Evolutionary conservation across 1,140 invertebrate species (phyloP).

Genomic region (Heterodera schachtii): DNA sequence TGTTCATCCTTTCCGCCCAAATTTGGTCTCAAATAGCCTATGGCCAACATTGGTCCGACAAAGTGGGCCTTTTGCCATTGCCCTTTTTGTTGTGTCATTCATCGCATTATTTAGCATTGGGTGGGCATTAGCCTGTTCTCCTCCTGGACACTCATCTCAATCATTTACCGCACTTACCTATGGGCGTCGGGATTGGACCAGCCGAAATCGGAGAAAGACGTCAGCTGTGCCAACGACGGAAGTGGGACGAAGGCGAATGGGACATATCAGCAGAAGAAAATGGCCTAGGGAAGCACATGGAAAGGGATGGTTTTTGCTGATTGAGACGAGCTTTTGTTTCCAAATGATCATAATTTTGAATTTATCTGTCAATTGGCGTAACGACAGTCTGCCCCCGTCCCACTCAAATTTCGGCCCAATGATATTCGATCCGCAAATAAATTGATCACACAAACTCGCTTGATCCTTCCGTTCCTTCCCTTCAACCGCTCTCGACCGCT

Average conservation of each 20-base stretch:
- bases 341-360: not conserved
- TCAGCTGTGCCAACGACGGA: not conserved
- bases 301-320: not conserved
- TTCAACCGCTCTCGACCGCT: not conserved
- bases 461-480: not conserved
- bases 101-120: slow-evolving; percentile 52
- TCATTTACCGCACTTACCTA: slow-evolving; percentile 55
- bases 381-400: not conserved
- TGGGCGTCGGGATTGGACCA: not conserved
- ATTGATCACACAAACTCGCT: not conserved
- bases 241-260: not conserved
- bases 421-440: not conserved
- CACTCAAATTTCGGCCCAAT: not conserved
- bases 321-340: not conserved
- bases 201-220: not conserved
- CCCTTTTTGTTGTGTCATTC: not conserved
- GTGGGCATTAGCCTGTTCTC: slow-evolving; percentile 63
- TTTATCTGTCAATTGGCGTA: not conserved
- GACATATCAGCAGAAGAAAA: not conserved
- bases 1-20: slow-evolving; percentile 60
- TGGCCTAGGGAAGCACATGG: not conserved
- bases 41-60: slow-evolving; percentile 52
- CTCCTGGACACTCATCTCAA: slow-evolving; percentile 61
- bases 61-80: not conserved
- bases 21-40: slow-evolving; percentile 65